Conservation (phyloP, 2,888 invertebrate species). For the Labia minor region DNA sequence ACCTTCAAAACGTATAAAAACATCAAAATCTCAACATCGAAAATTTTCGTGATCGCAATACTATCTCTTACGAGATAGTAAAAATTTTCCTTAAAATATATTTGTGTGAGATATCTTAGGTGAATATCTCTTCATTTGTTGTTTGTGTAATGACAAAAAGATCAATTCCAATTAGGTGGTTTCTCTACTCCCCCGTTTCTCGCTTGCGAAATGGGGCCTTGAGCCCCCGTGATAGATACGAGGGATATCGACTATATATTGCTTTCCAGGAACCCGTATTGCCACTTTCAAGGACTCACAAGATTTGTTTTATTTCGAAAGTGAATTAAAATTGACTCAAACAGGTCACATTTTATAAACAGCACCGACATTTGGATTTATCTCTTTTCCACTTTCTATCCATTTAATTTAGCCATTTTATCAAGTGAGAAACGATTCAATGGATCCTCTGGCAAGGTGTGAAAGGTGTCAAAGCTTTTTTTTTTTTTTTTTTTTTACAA, state of each 20-base stretch:
- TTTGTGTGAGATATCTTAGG: too few relatives aligned
- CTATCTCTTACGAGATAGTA: too few relatives aligned
- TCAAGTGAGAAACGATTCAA: not conserved
- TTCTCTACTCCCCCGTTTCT: not conserved
- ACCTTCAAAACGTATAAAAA: too few relatives aligned
- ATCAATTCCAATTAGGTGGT: not conserved
- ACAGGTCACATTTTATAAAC: not conserved
- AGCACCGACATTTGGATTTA: not conserved
- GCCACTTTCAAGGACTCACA: not conserved
- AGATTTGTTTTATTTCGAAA: not conserved
- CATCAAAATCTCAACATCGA: too few relatives aligned
- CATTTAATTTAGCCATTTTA: too few relatives aligned
- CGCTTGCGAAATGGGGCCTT: not conserved
- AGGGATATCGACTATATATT: not conserved
- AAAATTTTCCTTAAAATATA: too few relatives aligned
- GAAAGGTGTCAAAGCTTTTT: too few relatives aligned
- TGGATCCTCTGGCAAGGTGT: too few relatives aligned
- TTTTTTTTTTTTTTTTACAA: too few relatives aligned
- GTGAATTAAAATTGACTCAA: conserved; percentile 7
- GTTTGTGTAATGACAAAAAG: not conserved
- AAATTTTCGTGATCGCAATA: too few relatives aligned
- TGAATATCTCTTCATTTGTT: not conserved
- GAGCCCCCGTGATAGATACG: not conserved
- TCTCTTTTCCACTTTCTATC: not conserved
- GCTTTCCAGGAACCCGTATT: not conserved